Percentiles rank a stretch among this genome's conserved stretches.
phyloP scores from a whole-genome alignment of 1,140 invertebrate genomes.

The Venturia canescens region DNA sequence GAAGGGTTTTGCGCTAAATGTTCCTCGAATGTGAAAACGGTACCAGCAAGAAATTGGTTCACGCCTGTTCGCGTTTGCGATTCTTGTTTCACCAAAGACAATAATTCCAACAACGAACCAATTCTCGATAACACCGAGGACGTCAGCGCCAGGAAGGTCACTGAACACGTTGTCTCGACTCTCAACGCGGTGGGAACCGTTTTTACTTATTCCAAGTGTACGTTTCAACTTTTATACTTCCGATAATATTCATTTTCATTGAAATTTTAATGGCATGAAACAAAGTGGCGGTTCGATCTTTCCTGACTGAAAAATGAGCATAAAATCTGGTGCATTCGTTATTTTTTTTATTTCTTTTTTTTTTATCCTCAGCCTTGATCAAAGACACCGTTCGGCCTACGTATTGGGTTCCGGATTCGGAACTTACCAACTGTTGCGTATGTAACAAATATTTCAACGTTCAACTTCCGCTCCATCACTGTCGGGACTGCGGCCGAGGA shows the following conservation, averaged over 20 bases:
- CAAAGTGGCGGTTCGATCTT: too few relatives aligned
- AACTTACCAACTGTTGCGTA: constrained; percentile 82
- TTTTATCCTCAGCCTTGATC: constrained; percentile 79
- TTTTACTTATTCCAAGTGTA: constrained; percentile 78
- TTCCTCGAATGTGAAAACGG: constrained; percentile 79
- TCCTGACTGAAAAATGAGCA: too few relatives aligned
- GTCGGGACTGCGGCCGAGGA: constrained; percentile 85
- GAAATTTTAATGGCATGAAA: too few relatives aligned
- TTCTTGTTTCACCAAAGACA: constrained; percentile 76
- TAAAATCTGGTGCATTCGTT: too few relatives aligned
- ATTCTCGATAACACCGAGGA: constrained; percentile 73
- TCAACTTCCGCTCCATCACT: constrained; percentile 83
- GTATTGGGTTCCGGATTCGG: constrained; percentile 89
- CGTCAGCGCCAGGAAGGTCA: constrained; percentile 80
- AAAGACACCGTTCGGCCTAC: constrained; percentile 87
- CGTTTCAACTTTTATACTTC: constrained; percentile 48
- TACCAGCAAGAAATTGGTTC: constrained; percentile 83
- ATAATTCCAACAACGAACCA: constrained; percentile 60
- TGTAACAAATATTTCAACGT: constrained; percentile 77
- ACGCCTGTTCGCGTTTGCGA: constrained; percentile 84
- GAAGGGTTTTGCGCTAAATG: constrained; percentile 85
- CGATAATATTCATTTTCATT: too few relatives aligned
- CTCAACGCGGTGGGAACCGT: constrained; percentile 79
- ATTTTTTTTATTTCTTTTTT: constrained; percentile 63
- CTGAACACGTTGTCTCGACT: constrained; percentile 82